phyloP scores from a whole-genome alignment of 1,140 invertebrate species.

The Cyrtorhinus lividipennis region DNA sequence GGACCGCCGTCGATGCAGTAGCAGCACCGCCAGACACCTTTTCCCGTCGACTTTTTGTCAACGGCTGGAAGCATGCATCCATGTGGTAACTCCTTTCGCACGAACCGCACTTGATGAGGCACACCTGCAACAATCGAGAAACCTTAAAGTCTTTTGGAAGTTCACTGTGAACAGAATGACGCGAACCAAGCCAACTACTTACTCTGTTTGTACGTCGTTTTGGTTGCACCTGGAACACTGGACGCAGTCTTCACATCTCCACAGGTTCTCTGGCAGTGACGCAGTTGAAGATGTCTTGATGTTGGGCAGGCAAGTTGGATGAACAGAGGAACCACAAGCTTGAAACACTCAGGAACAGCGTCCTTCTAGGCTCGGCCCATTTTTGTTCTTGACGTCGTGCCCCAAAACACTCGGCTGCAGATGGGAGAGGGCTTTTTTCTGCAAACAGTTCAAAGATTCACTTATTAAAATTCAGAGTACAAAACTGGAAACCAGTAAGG shows the following conservation, averaged over 20 bases:
- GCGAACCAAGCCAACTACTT: too few species aligned
- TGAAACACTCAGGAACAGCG: conserved; percentile 58
- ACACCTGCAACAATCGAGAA: conserved; percentile 38
- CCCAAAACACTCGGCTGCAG: conserved; percentile 73
- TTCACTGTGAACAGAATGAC: too few species aligned
- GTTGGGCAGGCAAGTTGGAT: conserved; percentile 59
- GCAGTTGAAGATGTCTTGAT: conserved; percentile 42
- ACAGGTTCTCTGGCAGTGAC: conserved; percentile 47
- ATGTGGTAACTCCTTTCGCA: conserved; percentile 70
- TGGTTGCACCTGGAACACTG: conserved; percentile 49
- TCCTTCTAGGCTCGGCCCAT: conserved; percentile 47
- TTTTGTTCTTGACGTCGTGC: conserved; percentile 52
- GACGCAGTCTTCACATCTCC: conserved; percentile 78
- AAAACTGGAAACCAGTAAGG: too few species aligned
- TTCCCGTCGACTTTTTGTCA: conserved; percentile 43
- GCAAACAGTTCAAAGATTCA: conserved; percentile 15
- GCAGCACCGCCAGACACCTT: conserved; percentile 46
- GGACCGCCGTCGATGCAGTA: conserved; percentile 35
- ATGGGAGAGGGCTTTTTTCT: conserved; percentile 42
- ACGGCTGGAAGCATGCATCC: conserved; percentile 54
- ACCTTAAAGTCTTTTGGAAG: too few species aligned
- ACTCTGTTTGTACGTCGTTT: conserved; percentile 22
- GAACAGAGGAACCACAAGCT: conserved; percentile 64
- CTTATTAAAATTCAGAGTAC: too few species aligned
- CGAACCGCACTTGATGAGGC: conserved; percentile 61